phyloP scores from a whole-genome alignment of 2,888 invertebrate species.

The Meteorus cinctellus region DNA sequence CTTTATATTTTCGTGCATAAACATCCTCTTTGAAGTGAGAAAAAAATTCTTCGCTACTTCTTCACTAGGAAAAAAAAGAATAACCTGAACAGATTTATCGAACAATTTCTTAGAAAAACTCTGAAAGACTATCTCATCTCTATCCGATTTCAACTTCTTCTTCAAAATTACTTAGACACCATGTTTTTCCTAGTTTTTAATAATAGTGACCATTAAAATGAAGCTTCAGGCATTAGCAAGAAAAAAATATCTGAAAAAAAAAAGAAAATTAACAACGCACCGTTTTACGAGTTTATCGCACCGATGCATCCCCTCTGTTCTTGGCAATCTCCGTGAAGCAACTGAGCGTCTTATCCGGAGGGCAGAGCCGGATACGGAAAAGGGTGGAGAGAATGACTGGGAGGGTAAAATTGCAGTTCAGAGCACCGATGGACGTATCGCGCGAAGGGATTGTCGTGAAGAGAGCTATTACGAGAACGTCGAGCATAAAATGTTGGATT shows the following conservation, averaged over 20 bases:
- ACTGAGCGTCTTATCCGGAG: conserved; percentile 41
- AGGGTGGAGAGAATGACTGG: conserved; percentile 2
- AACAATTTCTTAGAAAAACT: no score
- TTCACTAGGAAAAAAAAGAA: no score
- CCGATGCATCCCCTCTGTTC: conserved; percentile 11
- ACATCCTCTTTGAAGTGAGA: no score
- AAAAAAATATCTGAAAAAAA: not conserved
- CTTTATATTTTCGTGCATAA: no score
- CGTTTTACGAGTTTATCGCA: conserved; percentile 34
- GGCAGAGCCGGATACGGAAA: conserved; percentile 11
- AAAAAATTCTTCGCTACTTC: no score
- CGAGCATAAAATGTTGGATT: conserved; percentile 41
- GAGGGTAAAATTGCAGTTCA: conserved; percentile 47
- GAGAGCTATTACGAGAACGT: conserved; percentile 53
- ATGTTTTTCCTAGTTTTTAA: not conserved
- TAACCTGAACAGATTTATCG: no score
- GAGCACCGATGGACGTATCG: conserved; percentile 47
- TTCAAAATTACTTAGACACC: not conserved
- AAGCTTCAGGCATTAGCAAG: not conserved
- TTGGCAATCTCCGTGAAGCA: conserved; percentile 34
- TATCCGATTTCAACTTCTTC: not conserved
- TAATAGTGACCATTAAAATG: not conserved
- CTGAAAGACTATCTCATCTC: not conserved
- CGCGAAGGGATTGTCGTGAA: conserved; percentile 58
- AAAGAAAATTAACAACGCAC: not conserved